phyloP scores from a whole-genome alignment of 30 jellyfish, hydroid and myxozoan species.

The Chironex yamaguchii region DNA sequence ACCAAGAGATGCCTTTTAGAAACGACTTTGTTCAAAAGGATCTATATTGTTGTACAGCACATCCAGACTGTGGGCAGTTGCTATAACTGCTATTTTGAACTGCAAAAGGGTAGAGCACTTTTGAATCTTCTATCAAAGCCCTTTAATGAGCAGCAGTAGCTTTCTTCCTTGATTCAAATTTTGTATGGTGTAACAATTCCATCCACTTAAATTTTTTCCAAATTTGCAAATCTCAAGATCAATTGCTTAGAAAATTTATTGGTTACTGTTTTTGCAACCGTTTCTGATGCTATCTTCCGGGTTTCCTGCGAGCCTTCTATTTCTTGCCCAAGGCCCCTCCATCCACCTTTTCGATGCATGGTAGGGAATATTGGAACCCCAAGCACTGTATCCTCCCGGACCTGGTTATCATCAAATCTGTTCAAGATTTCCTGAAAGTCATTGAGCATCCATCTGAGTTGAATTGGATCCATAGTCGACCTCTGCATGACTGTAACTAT shows the following conservation, averaged over 20 bases:
- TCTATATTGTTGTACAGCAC: slow-evolving; percentile 25
- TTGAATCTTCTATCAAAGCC: slow-evolving; percentile 20
- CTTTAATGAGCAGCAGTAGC: slow-evolving; percentile 28
- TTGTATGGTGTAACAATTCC: slow-evolving; percentile 46
- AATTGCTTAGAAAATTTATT: slow-evolving; percentile 36
- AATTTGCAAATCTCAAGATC: slow-evolving; percentile 50
- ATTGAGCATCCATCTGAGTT: slow-evolving; percentile 28
- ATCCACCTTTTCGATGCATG: slow-evolving; percentile 56
- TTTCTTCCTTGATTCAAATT: slow-evolving; percentile 1
- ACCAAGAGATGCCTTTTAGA: slow-evolving; percentile 1
- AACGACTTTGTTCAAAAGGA: slow-evolving; percentile 24
- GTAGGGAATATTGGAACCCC: slow-evolving; percentile 37
- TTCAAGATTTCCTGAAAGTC: slow-evolving; percentile 15
- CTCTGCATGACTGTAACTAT: slow-evolving; percentile 42
- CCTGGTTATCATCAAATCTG: slow-evolving; percentile 36
- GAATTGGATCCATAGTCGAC: slow-evolving; percentile 40
- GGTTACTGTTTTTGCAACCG: background rate
- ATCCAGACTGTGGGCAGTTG: slow-evolving; percentile 38
- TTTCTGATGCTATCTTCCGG: slow-evolving; percentile 15
- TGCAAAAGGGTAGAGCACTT: slow-evolving; percentile 54
- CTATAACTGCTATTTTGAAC: slow-evolving; percentile 21
- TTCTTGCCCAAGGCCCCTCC: slow-evolving; percentile 57
- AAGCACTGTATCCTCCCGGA: slow-evolving; percentile 44
- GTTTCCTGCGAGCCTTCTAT: slow-evolving; percentile 28
- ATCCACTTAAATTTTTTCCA: slow-evolving; percentile 35